phyloP scores from a whole-genome alignment of 2,888 invertebrate species.

The Tridacna gigas region DNA sequence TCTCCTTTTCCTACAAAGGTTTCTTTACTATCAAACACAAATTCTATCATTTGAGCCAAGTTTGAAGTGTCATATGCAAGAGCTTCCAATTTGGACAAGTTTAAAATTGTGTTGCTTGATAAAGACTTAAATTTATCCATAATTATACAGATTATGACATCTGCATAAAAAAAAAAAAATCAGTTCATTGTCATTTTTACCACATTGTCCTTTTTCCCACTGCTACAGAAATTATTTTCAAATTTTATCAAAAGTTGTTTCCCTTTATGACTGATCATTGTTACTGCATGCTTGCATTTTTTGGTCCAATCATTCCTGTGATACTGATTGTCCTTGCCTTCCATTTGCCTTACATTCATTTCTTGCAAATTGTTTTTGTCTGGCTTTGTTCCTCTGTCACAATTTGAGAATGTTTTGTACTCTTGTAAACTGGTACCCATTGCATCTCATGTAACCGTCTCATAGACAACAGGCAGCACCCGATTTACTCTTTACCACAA shows the following conservation, averaged over 20 bases:
- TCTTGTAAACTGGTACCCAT: not conserved
- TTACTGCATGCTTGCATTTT: constrained; percentile 1
- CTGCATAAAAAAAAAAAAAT: no score
- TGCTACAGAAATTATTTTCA: not conserved
- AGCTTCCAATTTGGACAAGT: no score
- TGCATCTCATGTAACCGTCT: not conserved
- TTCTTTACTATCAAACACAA: no score
- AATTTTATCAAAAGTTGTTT: not conserved
- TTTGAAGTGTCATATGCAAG: no score
- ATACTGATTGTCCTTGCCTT: constrained; percentile 27
- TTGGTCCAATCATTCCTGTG: constrained; percentile 13
- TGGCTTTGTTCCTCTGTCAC: not conserved
- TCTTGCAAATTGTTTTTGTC: not conserved
- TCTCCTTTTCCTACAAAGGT: no score
- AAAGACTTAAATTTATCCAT: no score
- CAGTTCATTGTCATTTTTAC: no score
- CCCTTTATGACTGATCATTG: not conserved
- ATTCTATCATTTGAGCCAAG: no score
- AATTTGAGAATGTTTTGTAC: not conserved
- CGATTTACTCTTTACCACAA: not conserved
- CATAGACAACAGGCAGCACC: not conserved
- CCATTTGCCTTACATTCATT: constrained; percentile 18
- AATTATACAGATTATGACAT: no score
- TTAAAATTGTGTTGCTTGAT: no score
- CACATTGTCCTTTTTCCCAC: no score